These are phyloP conservation scores for Arion vulgaris DNA, from an alignment of 1,140 invertebrate genomes.

Conservation along the genomic window DNA sequence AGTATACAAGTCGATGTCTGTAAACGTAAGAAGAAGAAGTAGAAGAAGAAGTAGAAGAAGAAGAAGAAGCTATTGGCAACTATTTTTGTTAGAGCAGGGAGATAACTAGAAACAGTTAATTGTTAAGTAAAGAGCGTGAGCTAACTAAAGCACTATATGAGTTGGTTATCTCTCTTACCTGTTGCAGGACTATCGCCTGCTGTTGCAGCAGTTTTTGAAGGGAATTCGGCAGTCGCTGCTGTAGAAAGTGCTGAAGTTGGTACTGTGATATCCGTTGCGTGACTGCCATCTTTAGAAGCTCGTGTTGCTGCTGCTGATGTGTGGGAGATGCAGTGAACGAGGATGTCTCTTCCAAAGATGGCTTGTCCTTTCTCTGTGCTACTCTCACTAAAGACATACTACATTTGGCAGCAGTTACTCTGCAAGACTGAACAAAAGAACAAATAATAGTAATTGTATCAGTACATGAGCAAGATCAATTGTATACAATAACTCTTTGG, in stretches of 20 bases:
- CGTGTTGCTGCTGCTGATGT: conserved; percentile 41
- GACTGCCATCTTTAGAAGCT: conserved; percentile 66
- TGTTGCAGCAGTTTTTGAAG: conserved; percentile 59
- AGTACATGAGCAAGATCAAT: no score
- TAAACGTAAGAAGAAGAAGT: no score
- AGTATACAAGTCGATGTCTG: no score
- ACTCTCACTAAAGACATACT: conserved; percentile 42
- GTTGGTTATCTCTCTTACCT: conserved; percentile 45
- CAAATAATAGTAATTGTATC: no score
- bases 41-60: no score
- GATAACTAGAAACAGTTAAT: no score
- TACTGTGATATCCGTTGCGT: conserved; percentile 73
- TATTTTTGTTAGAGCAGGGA: no score
- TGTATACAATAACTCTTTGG: no score
- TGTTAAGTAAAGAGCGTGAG: no score
- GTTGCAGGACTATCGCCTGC: conserved; percentile 50
- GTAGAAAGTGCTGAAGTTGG: conserved; percentile 79
- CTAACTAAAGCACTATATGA: no score
- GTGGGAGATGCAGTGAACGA: conserved; percentile 31
- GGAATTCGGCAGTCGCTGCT: conserved; percentile 38
- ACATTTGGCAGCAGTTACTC: conserved; percentile 18
- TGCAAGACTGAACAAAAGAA: conserved; percentile 32
- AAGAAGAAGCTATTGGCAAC: no score
- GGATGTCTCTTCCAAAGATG: conserved; percentile 39
- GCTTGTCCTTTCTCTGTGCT: conserved; percentile 55